phyloP scores from a whole-genome alignment of 2,888 invertebrate genomes.

The Allygus modestus region DNA sequence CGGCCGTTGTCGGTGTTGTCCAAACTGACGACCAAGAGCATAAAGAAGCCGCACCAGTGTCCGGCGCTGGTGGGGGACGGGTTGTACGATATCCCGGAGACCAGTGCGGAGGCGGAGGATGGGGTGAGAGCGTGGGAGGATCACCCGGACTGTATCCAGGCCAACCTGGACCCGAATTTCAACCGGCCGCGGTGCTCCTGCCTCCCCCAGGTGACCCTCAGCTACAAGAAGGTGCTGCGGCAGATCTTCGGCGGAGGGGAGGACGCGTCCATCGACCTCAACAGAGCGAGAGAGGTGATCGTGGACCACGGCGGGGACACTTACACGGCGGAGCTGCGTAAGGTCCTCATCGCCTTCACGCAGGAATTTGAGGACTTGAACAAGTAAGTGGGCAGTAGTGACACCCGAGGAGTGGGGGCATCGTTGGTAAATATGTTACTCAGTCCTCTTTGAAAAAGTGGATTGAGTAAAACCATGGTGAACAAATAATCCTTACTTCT shows the following conservation, averaged over 20 bases:
- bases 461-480: too few relatives aligned
- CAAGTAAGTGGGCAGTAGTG: too few relatives aligned
- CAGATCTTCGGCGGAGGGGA: conserved; percentile 18
- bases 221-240: conserved; percentile 48
- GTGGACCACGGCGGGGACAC: conserved; percentile 20
- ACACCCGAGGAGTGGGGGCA: too few relatives aligned
- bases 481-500: too few relatives aligned
- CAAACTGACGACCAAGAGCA: conserved; percentile 4
- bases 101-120: not conserved
- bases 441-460: too few relatives aligned
- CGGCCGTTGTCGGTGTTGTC: conserved; percentile 20
- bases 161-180: conserved; percentile 40
- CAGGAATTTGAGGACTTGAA: conserved; percentile 53
- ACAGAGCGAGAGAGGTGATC: not conserved
- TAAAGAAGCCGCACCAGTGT: conserved; percentile 32
- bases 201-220: conserved; percentile 13
- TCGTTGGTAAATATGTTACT: too few relatives aligned
- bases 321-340: conserved; percentile 18
- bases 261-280: not conserved
- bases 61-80: conserved; percentile 12
- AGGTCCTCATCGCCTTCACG: conserved; percentile 23
- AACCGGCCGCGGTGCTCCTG: conserved; percentile 23
- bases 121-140: conserved; percentile 17
- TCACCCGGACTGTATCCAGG: conserved; percentile 42
- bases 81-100: conserved; percentile 38